Conservation (phyloP, 2,797 vertebrate genomes). For the Cichlasoma orientale region DNA sequence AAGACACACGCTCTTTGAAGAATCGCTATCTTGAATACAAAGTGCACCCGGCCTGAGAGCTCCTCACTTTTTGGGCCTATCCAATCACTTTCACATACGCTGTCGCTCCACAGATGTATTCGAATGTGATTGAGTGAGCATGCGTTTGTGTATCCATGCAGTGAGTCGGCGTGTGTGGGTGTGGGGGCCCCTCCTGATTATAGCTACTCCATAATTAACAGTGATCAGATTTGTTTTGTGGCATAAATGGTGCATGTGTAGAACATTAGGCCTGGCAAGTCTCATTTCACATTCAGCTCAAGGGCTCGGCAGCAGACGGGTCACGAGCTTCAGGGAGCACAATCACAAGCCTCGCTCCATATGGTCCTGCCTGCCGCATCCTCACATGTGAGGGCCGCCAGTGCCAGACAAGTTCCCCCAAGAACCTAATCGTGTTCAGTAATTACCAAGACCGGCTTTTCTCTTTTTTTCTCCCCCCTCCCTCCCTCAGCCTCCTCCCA, state of each 20-base stretch:
- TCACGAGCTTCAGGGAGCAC: constrained; percentile 98
- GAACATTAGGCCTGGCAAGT: constrained; percentile 97
- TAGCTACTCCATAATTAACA: constrained; percentile 98
- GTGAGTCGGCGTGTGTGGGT: constrained; percentile 42
- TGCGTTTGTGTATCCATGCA: constrained; percentile 32
- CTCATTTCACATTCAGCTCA: constrained; percentile 98
- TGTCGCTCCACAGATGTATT: constrained; percentile 36
- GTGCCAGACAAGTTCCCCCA: constrained; percentile 98
- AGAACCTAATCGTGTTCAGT: constrained; percentile 99
- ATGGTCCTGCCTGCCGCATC: constrained; percentile 93
- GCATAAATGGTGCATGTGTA: constrained; percentile 99
- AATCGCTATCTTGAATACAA: constrained; percentile 70
- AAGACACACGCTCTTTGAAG: constrained; percentile 62
- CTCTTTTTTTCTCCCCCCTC: constrained; percentile 12
- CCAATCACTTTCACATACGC: constrained; percentile 37
- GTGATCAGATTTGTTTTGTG: constrained; percentile 99
- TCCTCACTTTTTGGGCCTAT: constrained; percentile 26
- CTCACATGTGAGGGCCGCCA: constrained; percentile 89
- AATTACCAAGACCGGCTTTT: constrained; percentile 89
- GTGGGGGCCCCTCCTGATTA: constrained; percentile 87
- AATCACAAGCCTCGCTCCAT: constrained; percentile 98
- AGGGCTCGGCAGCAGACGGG: constrained; percentile 98
- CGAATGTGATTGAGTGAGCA: constrained; percentile 12
- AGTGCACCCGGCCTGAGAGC: constrained; percentile 76
- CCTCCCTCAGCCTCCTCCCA: constrained; percentile 22